Conservation (phyloP, 1,140 invertebrate genomes). For the Drosophila asahinai region DNA sequence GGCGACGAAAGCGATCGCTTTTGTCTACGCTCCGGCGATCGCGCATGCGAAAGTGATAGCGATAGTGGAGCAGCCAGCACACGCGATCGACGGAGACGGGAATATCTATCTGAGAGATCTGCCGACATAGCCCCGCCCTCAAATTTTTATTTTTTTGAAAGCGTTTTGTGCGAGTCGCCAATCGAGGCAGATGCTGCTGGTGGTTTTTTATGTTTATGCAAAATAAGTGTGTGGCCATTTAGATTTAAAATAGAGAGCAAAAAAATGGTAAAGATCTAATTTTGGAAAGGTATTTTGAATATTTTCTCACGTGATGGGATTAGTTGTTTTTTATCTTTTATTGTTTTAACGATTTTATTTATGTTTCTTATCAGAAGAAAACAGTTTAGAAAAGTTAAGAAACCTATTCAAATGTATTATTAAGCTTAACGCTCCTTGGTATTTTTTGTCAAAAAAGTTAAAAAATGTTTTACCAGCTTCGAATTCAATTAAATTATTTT, state of each 20-base stretch:
- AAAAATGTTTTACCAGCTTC: too few species aligned
- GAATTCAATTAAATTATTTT: neutral
- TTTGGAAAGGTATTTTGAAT: slow-evolving; percentile 1
- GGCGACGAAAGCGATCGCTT: slow-evolving; percentile 38
- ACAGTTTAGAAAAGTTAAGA: too few species aligned
- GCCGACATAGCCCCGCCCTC: slow-evolving; percentile 34
- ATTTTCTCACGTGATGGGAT: neutral
- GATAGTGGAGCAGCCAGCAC: slow-evolving; percentile 4
- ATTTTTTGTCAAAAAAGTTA: too few species aligned
- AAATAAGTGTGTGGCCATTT: slow-evolving; percentile 19
- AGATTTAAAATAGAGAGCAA: neutral
- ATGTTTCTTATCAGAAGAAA: too few species aligned
- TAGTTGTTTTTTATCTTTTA: neutral
- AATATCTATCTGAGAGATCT: slow-evolving; percentile 27
- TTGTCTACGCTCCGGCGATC: slow-evolving; percentile 41
- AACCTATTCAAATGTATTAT: too few species aligned
- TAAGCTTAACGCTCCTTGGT: too few species aligned
- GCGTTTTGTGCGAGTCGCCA: slow-evolving; percentile 32
- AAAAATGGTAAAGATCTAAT: neutral
- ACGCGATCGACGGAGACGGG: slow-evolving; percentile 35
- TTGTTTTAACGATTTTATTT: neutral
- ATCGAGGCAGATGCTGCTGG: slow-evolving; percentile 26
- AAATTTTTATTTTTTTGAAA: slow-evolving; percentile 24
- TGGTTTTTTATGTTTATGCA: slow-evolving; percentile 55
- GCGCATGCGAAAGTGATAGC: slow-evolving; percentile 34